Evolutionary conservation across 2,888 invertebrate genomes (phyloP), one percentile per base, ranked within the genome.

Genomic region (Leucophenga montana): DNA sequence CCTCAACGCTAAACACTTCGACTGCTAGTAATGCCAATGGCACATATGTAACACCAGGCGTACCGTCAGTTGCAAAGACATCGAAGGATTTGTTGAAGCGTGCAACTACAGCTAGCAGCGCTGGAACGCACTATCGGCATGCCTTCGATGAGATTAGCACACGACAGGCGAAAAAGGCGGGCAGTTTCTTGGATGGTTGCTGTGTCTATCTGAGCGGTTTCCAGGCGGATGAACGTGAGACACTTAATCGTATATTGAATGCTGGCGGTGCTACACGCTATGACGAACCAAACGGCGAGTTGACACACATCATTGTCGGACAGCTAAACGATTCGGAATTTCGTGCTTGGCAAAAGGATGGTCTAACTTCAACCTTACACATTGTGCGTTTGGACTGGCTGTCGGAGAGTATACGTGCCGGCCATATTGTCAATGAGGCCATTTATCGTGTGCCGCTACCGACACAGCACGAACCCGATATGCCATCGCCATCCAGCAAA

Each of bases 151-250:
- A 88, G 68, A 89, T 94, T 54, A 93, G 94, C 78, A 89, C 94
- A 75, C 91, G 91, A 68, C 90, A 91, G 70, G 92, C 93, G 1
- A 94, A 93, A 85, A 92, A 91, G 85, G 93, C 93, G 73, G 96
- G 95, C 44, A 90, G 92, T 71, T 96, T 96, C 85, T 91, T 97
- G 69, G 97, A 97, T 89, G 97, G 97, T 64, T 97, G 96, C 85
- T 94, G 94, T 88, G 90, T 95, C 54, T 94, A 92, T 81, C 83
- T 95, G 46, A 91, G 92, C 75, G 95, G 95, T 6, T 94, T 94
- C 83, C 88, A 88, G n/a, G 73, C 88, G 0, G 90, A 90, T 50
- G 91, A 92, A 71, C 88, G 91, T 14, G 94, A 95, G 74, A 94
- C 93, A 86, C 81, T 95, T 4, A 91, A 92, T 73, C 91, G 91